Evolutionary conservation across 2,888 invertebrate species (phyloP), one percentile per base, ranked within the genome.

Genomic region (Exephanes ischioxanthus): DNA sequence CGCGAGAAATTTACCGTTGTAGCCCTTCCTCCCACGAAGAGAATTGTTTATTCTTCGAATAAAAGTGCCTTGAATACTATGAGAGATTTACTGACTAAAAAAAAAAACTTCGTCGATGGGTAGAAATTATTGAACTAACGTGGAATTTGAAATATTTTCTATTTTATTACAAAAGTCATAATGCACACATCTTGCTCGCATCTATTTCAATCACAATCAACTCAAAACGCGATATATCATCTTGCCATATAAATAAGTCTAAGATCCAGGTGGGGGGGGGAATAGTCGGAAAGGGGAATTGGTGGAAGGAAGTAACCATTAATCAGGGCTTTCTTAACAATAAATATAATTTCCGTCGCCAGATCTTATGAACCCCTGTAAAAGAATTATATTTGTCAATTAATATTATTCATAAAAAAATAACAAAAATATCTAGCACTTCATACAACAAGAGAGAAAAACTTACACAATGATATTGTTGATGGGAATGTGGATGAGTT

Each of bases 401-500:
- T 19, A 68, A 68, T 70, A 41, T 11, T 6, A 37, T 26, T 45
- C 7, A 9, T 14, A 9, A 14, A 33, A 19, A 30, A 16, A 14
- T 19, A 22, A 51, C n/a, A 30, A 45, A 72, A 26, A 14, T 16
- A 3, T 70, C 16, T n/a, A 19, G 9, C 16, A 48, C 19, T 26
- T 71, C 3, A 41, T 45, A n/a, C 16, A 48, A n/a, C 9, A n/a
- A 9, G n/a, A 26, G 11, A 19, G n/a, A 41, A 7, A 45, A 76
- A 97, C 98, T 94, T 97, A 98, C 93, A 98, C 98, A 94, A 98
- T 98, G 94, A 98, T 98, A 94, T 98, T 98, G 95, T 98, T 98
- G 95, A 99, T 99, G 89, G 99, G 99, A 94, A 99, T 99, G 95
- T 99, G 99, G 95, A 99, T 99, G 90, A 99, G 96, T 95, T 99